phyloP scores from a whole-genome alignment of 1,140 invertebrate genomes.

The Drosophila varians region DNA sequence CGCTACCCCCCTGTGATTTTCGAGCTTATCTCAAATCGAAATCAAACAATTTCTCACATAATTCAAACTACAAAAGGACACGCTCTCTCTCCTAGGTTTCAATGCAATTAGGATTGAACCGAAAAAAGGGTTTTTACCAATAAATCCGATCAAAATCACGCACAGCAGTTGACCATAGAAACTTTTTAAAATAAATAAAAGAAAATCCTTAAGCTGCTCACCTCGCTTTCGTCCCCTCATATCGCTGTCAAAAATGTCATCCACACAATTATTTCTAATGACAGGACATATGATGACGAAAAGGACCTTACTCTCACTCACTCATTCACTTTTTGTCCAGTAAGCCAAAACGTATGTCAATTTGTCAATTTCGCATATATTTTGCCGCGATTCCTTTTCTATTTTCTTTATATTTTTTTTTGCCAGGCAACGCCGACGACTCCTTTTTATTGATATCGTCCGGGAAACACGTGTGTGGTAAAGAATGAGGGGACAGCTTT shows the following conservation, averaged over 20 bases:
- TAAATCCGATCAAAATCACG: conserved; percentile 66
- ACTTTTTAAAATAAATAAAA: conserved; percentile 6
- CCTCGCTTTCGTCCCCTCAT: conserved; percentile 14
- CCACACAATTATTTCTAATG: conserved; percentile 73
- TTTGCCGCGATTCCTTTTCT: conserved; percentile 40
- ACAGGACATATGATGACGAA: conserved; percentile 62
- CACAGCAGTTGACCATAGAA: conserved; percentile 45
- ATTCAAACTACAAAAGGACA: conserved; percentile 52
- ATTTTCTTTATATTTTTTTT: conserved; percentile 22
- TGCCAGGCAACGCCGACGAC: conserved; percentile 49
- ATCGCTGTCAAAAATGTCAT: conserved; percentile 29
- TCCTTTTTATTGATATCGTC: conserved; percentile 79
- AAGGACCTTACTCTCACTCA: conserved; percentile 9
- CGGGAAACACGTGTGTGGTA: conserved; percentile 71
- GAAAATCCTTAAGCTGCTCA: conserved; percentile 51
- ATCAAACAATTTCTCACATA: conserved; percentile 67
- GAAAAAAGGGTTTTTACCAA: conserved; percentile 47
- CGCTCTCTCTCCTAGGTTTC: not conserved
- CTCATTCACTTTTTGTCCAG: not conserved
- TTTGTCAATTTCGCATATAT: conserved; percentile 77
- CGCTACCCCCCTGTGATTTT: conserved; percentile 43
- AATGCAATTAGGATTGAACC: conserved; percentile 15
- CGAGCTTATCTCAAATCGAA: conserved; percentile 51
- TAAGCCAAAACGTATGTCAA: conserved; percentile 78
- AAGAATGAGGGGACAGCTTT: conserved; percentile 2